Evolutionary conservation across 2,113 vertebrate species (phyloP).

Genomic region (Cavia aperea): DNA sequence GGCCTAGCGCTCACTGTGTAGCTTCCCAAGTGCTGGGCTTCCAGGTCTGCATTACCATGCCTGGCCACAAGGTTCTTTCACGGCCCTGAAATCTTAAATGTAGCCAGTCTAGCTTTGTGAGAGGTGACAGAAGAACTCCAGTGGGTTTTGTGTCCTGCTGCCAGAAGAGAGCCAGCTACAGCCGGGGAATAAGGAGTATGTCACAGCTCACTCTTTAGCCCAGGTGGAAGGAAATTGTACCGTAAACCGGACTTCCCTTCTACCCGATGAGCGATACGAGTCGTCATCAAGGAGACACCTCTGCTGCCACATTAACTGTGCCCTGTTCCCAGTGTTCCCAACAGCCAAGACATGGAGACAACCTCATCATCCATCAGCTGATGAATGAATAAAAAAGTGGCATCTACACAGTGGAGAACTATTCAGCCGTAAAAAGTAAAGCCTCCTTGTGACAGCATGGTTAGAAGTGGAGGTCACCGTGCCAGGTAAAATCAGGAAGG

Average conservation of each 20-base stretch:
- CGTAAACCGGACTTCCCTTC: neutral
- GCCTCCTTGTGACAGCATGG: neutral
- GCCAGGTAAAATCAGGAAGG: neutral
- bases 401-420: neutral
- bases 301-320: neutral
- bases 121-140: neutral
- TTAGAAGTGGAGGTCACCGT: neutral
- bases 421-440: neutral
- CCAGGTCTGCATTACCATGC: neutral
- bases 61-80: neutral
- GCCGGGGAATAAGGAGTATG: neutral
- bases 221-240: neutral
- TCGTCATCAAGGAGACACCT: neutral
- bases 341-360: neutral
- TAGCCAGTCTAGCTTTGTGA: neutral
- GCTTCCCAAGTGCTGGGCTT: neutral
- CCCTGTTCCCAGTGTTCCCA: neutral
- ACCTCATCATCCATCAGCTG: neutral
- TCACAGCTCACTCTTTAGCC: neutral
- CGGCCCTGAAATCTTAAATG: slow-evolving; percentile 12
- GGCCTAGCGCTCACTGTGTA: too few species aligned
- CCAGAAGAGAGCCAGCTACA: slow-evolving; percentile 20
- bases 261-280: neutral
- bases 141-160: neutral
- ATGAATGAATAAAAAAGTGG: neutral